Base-by-base conservation (phyloP, 2,113 vertebrate genomes). In the Solea senegalensis region DNA sequence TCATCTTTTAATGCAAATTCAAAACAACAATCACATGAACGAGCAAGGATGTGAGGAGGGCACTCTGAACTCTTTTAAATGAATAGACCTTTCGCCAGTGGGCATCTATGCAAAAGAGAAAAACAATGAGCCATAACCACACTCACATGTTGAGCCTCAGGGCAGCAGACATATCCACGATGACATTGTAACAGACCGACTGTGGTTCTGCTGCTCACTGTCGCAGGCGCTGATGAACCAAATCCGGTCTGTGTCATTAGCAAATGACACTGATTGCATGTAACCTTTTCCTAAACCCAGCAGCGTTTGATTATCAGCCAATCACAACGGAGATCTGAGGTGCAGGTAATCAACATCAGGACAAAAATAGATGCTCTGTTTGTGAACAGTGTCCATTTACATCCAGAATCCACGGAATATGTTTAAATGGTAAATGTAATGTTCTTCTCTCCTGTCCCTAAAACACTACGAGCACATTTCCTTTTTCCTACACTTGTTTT, bases 251-350 rank as follows among this genome's bases (percentile, higher is more conserved):
- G 67, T 82, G 69, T 86, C 72, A 86, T 84, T 82, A 78, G 74
- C 66, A 83, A 76, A 89, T 87, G 82, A 82, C 43, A 65, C 58
- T 88, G 88, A 91, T 88, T 87, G 58, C 75, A 61, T 80, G 75
- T 73, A 85, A 87, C 82, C 80, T 89, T 70, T 87, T 74, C 78
- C 68, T 84, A 73, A 86, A 83, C 79, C 27, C 64, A 65, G 76
- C 73, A 43, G 45, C 43, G 64, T 85, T 54, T 85, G 81, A 90
- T 89, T 84, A 65, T 83, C 78, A 85, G 75, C 69, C 88, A 85
- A 85, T 84, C 79, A 78, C n/a, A 72, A 50, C 65, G 9, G 72
- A 62, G 62, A 80, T 72, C 52, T 57, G 48, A 56, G 70, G 76
- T 84, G 80, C 72, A 69, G 83, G 72, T 64, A 85, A 87, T 83